phyloP scores from a whole-genome alignment of 2,888 invertebrate species.

The Agrochola lychnidis region DNA sequence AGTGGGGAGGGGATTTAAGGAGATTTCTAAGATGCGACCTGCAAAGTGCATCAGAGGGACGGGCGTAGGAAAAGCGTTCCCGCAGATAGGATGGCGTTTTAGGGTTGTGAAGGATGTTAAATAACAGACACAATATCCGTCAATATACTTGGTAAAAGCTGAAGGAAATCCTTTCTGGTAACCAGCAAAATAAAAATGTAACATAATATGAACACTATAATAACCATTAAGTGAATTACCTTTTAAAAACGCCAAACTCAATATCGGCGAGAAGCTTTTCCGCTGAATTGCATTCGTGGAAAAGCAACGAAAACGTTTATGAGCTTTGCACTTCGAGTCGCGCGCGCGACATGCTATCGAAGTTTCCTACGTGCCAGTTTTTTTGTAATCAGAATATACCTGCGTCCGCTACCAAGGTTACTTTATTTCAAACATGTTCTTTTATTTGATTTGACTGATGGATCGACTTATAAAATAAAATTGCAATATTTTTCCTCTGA shows the following conservation, averaged over 20 bases:
- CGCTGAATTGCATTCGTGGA: conserved; percentile 48
- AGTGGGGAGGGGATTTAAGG: too few relatives aligned
- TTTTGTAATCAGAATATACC: conserved; percentile 21
- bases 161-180: background rate
- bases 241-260: conserved; percentile 34
- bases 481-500: conserved; percentile 6
- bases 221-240: conserved; percentile 38
- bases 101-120: too few relatives aligned
- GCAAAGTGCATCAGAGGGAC: too few relatives aligned
- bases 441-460: conserved; percentile 24
- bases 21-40: too few relatives aligned
- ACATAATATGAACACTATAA: conserved; percentile 28
- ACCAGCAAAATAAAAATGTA: conserved; percentile 9
- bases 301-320: conserved; percentile 45
- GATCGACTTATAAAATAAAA: conserved; percentile 12
- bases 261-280: conserved; percentile 47
- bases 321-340: conserved; percentile 38
- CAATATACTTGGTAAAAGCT: background rate
- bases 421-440: conserved; percentile 5
- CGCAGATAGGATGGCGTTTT: too few relatives aligned
- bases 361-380: conserved; percentile 17
- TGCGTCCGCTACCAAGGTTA: background rate
- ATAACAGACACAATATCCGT: too few relatives aligned
- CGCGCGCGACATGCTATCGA: background rate
- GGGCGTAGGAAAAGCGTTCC: too few relatives aligned